Base-by-base conservation (phyloP, 1,140 invertebrate species). In the Homarus americanus region DNA sequence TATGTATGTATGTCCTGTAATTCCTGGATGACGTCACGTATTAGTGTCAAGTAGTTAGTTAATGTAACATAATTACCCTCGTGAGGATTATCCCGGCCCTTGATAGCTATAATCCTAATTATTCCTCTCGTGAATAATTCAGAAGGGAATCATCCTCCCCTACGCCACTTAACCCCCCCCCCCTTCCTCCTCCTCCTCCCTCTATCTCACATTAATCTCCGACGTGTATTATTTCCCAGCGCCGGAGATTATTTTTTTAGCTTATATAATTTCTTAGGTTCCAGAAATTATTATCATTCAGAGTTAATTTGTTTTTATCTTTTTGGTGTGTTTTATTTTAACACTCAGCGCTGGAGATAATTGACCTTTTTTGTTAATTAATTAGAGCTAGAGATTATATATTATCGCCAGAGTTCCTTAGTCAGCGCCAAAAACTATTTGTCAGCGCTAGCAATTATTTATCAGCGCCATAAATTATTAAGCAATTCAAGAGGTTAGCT, bases 81-180 rank as follows among this genome's bases (percentile, higher is more conserved):
- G 20, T 40, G 53, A 28, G 76, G 76, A 79, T 79, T 44, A 79
- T 79, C 76, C 76, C 38, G 24, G 20, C n/a, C 32, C 28, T 79
- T 44, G 20, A 17, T 15, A 10, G 76, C 20, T 28, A 79, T 53
- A 79, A 79, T 79, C 76, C 38, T 40, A 1, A 78, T 78, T 41
- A 78, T 32, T 28, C 20, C 28, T 20, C 3, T n/a, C 41, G 53
- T 79, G 41, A 79, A 79, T 79, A 20, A 79, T 79, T 79, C 76
- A 79, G 4, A 15, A n/a, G 38, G n/a, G 9, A 32, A 5, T 32
- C 63, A 5, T 32, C 63, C 63, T 28, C 24, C 4, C n/a, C n/a
- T 12, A 2, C n/a, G 4, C 44, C 44, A 15, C 44, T 49, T 15
- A 49, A 7, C n/a, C 63, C n/a, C 24, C 63, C 28, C n/a, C n/a